phyloP scores from a whole-genome alignment of 2,113 vertebrate species.

The Campylomormyrus numenius region DNA sequence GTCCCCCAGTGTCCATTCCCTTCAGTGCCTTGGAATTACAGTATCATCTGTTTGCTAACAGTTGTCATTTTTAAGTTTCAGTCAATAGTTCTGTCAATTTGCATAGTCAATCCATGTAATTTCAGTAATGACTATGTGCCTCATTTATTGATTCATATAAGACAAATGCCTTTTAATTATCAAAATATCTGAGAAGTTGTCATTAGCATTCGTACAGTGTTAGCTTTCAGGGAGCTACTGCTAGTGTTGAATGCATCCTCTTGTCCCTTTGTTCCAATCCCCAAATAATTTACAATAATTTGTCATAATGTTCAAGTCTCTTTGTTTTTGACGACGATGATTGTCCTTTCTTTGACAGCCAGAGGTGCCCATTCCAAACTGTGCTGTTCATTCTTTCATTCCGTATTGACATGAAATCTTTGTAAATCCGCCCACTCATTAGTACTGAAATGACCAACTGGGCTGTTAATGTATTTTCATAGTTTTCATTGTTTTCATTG shows the following conservation, averaged over 20 bases:
- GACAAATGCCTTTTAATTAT: background rate
- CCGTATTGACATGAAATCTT: background rate
- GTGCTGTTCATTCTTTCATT: background rate
- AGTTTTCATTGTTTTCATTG: background rate
- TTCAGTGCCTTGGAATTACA: constrained; percentile 24
- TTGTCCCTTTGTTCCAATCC: background rate
- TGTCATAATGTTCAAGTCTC: background rate
- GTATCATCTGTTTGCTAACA: constrained; percentile 5
- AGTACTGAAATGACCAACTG: background rate
- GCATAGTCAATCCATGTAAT: background rate
- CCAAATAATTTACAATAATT: background rate
- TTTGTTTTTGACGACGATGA: background rate
- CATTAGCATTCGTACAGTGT: background rate
- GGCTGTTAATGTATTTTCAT: background rate
- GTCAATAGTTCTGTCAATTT: background rate
- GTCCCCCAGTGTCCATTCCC: background rate
- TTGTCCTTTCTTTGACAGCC: background rate
- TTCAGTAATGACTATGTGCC: background rate
- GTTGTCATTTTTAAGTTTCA: background rate
- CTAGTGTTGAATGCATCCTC: background rate
- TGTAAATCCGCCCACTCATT: background rate
- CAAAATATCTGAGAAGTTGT: background rate
- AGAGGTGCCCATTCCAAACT: background rate
- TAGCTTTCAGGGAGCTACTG: background rate
- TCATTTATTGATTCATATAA: background rate